Evolutionary conservation across 2,797 vertebrate genomes (phyloP), one percentile per base, ranked within the genome.

Genomic region (Antennarius maculatus): DNA sequence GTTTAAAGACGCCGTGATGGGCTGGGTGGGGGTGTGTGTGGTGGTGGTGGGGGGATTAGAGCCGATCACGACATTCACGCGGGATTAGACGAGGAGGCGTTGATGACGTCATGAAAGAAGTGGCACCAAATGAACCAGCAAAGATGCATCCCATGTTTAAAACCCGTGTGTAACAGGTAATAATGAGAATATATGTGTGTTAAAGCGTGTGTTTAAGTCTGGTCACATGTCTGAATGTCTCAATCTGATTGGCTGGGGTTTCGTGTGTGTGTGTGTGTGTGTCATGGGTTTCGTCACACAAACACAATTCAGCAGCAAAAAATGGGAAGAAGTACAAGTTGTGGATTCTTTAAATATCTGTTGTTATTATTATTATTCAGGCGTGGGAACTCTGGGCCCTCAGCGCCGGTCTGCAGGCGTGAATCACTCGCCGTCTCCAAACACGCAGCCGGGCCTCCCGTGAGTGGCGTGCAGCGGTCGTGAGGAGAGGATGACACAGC

Each of bases 401-500:
- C 15, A 29, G 42, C 48, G 47, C 42, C 9, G 51, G 3, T 57
- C 23, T 18, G 41, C 58, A 18, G 50, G 50, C 15, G 4, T 52
- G 15, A 56, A 49, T 50, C 61, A 11, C 63, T 14, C 46, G 28
- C 55, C 29, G 54, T 63, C 50, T 58, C 16, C 29, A n/a, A 2
- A 58, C 1, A 16, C 37, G 4, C 50, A 51, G 28, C 18, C 15
- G 34, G 54, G 49, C 55, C 67, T 72, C 68, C 66, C 34, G 65
- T 37, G 65, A 83, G 66, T 45, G 56, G 52, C 46, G 68, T 66
- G 75, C 81, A 60, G 75, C 74, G 71, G 81, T 83, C 71, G 77
- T 57, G 42, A 78, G 67, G 82, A 57, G 53, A 58, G 73, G 71
- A 81, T 81, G 79, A 81, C 81, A 72, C 79, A 81, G 77, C 77